Evolutionary conservation across 2,888 invertebrate species (phyloP).

Genomic region (Podabrus alpinus): DNA sequence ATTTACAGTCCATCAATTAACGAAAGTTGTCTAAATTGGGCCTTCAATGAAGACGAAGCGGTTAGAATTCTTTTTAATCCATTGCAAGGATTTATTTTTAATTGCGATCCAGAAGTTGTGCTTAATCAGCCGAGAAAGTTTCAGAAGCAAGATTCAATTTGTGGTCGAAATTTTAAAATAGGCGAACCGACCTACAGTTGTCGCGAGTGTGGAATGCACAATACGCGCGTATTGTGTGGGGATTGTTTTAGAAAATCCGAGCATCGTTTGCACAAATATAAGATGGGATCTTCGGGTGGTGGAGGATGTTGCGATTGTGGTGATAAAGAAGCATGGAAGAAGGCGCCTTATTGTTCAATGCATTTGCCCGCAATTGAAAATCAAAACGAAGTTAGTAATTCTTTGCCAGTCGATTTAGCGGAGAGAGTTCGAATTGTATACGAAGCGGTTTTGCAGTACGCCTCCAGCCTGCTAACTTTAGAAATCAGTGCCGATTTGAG

Average conservation of each 20-base stretch:
- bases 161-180: constrained; percentile 93
- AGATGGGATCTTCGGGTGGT: constrained; percentile 93
- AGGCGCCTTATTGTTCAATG: constrained; percentile 81
- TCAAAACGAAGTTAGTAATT: constrained; percentile 41
- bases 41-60: constrained; percentile 74
- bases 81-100: constrained; percentile 82
- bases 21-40: constrained; percentile 73
- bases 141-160: constrained; percentile 80
- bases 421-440: constrained; percentile 70
- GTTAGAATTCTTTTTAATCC: constrained; percentile 73
- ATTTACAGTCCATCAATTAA: constrained; percentile 73
- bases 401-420: constrained; percentile 64
- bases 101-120: constrained; percentile 67
- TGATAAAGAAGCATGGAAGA: constrained; percentile 54
- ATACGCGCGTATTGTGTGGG: constrained; percentile 96
- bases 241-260: constrained; percentile 95
- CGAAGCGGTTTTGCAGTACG: constrained; percentile 81
- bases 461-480: constrained; percentile 78
- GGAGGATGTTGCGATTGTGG: constrained; percentile 77
- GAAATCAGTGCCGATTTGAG: constrained; percentile 77
- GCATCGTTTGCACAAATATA: constrained; percentile 87
- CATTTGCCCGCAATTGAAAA: constrained; percentile 45
- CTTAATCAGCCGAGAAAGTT: constrained; percentile 64
- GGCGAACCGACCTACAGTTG: constrained; percentile 99
- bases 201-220: constrained; percentile 95